These are phyloP conservation scores for Stichopus chloronotus DNA, from an alignment of 35 echinoderm and acorn worm species.

Conservation along the genomic window DNA sequence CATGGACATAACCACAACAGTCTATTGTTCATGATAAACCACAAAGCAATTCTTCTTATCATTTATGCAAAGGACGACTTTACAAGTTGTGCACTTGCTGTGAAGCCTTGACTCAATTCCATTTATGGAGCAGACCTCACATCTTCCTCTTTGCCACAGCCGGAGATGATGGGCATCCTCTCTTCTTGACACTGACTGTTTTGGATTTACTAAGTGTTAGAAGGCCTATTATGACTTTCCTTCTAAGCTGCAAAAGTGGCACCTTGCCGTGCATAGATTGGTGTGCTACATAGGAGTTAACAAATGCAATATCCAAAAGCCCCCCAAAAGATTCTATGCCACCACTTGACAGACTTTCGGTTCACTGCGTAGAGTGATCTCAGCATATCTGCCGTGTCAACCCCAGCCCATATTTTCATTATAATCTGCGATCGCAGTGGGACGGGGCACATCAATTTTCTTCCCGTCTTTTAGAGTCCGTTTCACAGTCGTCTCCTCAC, in stretches of 20 bases:
- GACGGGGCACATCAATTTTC: slow-evolving; percentile 53
- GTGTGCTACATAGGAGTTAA: slow-evolving; percentile 26
- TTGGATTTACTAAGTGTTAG: background rate
- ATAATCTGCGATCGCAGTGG: slow-evolving; percentile 21
- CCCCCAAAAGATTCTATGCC: slow-evolving; percentile 50
- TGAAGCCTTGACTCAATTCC: slow-evolving; percentile 47
- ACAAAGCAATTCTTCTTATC: slow-evolving; percentile 46
- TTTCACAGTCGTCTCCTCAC: slow-evolving; percentile 41
- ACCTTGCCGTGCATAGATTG: slow-evolving; percentile 43
- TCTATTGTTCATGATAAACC: background rate
- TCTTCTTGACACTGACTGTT: slow-evolving; percentile 36
- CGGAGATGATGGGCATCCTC: slow-evolving; percentile 51
- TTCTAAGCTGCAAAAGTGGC: slow-evolving; percentile 1
- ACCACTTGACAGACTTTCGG: slow-evolving; percentile 62
- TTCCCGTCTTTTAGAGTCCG: slow-evolving; percentile 13
- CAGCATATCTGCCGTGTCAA: slow-evolving; percentile 59
- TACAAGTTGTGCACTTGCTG: slow-evolving; percentile 52
- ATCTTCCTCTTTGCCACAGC: slow-evolving; percentile 57
- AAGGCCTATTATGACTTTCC: background rate
- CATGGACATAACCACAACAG: background rate
- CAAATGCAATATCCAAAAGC: slow-evolving; percentile 40
- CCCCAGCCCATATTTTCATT: slow-evolving; percentile 58
- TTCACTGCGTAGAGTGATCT: slow-evolving; percentile 17
- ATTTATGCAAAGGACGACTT: slow-evolving; percentile 45
- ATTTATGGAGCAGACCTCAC: slow-evolving; percentile 27